phyloP scores from a whole-genome alignment of 2,888 invertebrate species.

The Agriopis aurantiaria region DNA sequence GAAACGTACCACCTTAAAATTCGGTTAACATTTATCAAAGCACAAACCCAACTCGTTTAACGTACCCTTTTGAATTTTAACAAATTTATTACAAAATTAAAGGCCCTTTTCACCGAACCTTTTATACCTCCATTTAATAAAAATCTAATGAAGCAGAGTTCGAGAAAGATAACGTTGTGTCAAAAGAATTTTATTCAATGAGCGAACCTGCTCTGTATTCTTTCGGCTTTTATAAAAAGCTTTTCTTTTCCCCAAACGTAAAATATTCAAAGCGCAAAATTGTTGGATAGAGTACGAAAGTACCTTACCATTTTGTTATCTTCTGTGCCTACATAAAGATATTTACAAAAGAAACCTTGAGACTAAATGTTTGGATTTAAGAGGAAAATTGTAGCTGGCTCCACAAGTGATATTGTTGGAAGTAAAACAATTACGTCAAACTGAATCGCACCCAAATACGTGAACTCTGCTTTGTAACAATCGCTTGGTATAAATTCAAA shows the following conservation, averaged over 20 bases:
- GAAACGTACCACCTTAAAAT: not conserved
- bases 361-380: not conserved
- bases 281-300: not conserved
- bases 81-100: slow-evolving; percentile 3
- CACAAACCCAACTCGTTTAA: not conserved
- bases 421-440: no score
- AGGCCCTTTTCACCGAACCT: not conserved
- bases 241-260: not conserved
- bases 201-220: not conserved
- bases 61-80: slow-evolving; percentile 1
- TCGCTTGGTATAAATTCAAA: no score
- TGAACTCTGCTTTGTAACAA: no score
- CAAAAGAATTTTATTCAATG: slow-evolving; percentile 24
- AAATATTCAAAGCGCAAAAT: slow-evolving; percentile 8
- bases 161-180: slow-evolving; percentile 1
- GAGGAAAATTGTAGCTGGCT: not conserved
- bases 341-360: not conserved
- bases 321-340: not conserved
- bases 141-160: slow-evolving; percentile 18
- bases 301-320: not conserved
- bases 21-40: slow-evolving; percentile 1
- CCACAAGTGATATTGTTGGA: not conserved
- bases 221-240: slow-evolving; percentile 1
- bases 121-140: slow-evolving; percentile 7
- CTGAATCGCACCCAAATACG: no score